phyloP scores from a whole-genome alignment of 2,888 invertebrate species.

The Amphipyra berbera region DNA sequence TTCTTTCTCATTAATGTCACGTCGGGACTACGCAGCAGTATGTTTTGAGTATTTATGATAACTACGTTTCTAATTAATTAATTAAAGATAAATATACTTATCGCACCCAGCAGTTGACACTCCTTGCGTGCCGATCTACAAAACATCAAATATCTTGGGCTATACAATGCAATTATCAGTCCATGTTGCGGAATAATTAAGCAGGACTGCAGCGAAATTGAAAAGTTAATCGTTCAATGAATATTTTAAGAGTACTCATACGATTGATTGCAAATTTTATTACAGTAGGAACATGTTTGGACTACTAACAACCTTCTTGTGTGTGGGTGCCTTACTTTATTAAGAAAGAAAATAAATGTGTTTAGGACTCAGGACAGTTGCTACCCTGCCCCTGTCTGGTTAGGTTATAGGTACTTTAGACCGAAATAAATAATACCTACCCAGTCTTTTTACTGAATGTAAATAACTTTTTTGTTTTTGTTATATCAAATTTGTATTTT shows the following conservation, averaged over 20 bases:
- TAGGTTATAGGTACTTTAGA: conserved; percentile 16
- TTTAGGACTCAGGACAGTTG: conserved; percentile 13
- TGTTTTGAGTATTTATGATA: conserved; percentile 7
- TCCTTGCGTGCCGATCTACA: background rate
- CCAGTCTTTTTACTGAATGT: conserved; percentile 15
- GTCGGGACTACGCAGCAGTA: background rate
- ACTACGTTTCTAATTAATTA: conserved; percentile 12
- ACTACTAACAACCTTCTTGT: conserved; percentile 6
- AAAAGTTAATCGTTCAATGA: conserved; percentile 39
- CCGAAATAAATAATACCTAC: conserved; percentile 29
- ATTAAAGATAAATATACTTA: conserved; percentile 1
- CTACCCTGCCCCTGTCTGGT: conserved; percentile 22
- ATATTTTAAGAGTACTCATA: conserved; percentile 21
- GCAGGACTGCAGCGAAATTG: conserved; percentile 21
- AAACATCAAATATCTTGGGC: conserved; percentile 7
- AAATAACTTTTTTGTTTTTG: conserved; percentile 18
- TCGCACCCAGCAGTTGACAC: conserved; percentile 2
- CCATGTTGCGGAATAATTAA: conserved; percentile 31
- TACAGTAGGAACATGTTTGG: conserved; percentile 19
- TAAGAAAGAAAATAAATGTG: conserved; percentile 17
- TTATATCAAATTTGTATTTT: no score
- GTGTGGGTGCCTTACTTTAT: conserved; percentile 9
- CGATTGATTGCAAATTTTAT: conserved; percentile 35
- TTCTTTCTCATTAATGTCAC: conserved; percentile 10
- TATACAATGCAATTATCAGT: conserved; percentile 12